phyloP scores from a whole-genome alignment of 2,113 vertebrate species.

The Mustelus asterias region DNA sequence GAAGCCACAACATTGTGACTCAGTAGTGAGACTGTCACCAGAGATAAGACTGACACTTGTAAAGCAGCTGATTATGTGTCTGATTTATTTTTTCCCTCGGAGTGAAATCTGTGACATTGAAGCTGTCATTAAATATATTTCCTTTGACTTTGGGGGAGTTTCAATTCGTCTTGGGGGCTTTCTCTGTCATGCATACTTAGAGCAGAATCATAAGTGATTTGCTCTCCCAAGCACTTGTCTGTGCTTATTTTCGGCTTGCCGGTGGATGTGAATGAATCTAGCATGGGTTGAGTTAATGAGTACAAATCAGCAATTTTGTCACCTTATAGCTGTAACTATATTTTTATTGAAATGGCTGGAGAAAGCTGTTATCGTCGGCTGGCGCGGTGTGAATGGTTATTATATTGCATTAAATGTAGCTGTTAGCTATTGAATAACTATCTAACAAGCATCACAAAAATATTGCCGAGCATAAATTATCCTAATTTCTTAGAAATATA shows the following conservation, averaged over 20 bases:
- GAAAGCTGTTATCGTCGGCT: background rate
- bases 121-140: background rate
- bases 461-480: background rate
- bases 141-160: background rate
- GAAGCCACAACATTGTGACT: background rate
- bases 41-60: background rate
- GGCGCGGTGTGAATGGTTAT: background rate
- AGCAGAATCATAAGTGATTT: no score
- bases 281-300: background rate
- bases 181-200: background rate
- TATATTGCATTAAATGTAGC: background rate
- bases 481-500: background rate
- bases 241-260: background rate
- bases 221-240: background rate
- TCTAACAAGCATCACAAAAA: background rate
- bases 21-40: background rate
- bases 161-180: background rate
- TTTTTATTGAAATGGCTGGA: background rate
- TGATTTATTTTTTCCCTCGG: background rate
- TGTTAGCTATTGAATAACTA: background rate
- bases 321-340: background rate
- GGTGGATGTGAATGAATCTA: background rate
- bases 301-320: background rate
- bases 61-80: background rate
- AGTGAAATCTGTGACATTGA: background rate